Evolutionary conservation across 1,140 invertebrate genomes (phyloP), one percentile per base, ranked within the genome.

Genomic region (Listronotus oregonensis): DNA sequence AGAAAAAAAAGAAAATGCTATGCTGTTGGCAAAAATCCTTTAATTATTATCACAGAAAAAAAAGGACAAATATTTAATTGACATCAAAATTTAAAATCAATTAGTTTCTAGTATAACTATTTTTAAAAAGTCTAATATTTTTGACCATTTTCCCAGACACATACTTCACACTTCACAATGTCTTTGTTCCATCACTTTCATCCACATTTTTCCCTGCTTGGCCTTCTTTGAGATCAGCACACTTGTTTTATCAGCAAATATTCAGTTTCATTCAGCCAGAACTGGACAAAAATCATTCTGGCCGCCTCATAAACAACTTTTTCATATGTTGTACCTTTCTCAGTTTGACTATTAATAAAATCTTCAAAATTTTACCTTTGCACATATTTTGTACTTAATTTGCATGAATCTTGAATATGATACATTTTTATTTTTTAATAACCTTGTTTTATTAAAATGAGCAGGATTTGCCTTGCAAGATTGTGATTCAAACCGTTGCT

Each of bases 281-380:
- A 88, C 82, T 0, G 92, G 90, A 75, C 91, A 94, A 11, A 90
- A 82, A 76, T 94, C 91, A 79, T 93, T 93, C 32, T 77, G 79
- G 3, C 92, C 92, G 0, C 92, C 91, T 12, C 79, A 72, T 92
- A 93, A 0, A 85, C n/a, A n/a, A n/a, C n/a, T n/a, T n/a, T n/a
- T n/a, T n/a, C n/a, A n/a, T n/a, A n/a, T n/a, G n/a, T n/a, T 1
- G 83, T 69, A 34, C 85, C 86, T 37, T 83, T 78, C 0, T 78
- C 66, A 34, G 75, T 75, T 63, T 84, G 79, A 18, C 82, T n/a
- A 27, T 80, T 74, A 0, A 92, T 79, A 73, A 89, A 89, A 47
- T 84, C 81, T 65, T 88, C n/a, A 91, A 71, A 18, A 93, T 88
- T 61, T 85, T 80, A 0, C 91, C 90, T 77, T 93, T 94, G 75